Evolutionary conservation across 2,797 vertebrate genomes (phyloP), one percentile per base, ranked within the genome.

Genomic region (Myiotriccus ornatus): DNA sequence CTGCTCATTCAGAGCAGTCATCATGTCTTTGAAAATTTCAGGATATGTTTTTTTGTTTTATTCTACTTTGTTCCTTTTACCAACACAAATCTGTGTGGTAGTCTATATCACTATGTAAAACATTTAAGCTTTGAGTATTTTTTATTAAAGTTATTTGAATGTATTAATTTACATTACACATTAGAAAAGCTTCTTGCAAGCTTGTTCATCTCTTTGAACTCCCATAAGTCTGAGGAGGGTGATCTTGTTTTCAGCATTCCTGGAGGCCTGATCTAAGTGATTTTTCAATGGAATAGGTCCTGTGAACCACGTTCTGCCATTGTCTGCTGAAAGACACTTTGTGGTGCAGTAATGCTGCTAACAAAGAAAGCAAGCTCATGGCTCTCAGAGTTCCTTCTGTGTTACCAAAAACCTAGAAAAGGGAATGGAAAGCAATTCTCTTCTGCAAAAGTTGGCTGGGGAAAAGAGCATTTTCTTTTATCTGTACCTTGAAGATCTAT

Each of bases 291-390:
- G 18, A 80, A 3, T 20, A 90, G 43, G 28, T 95, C 24, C 75
- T 85, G 16, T 34, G 81, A 93, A 46, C 68, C 56, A 62, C 18
- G 18, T 74, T 52, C 50, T 30, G 50, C 50, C 21, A 5, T 81
- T 86, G 73, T 85, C 82, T 91, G 62, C 73, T 88, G 55, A 86
- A 69, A 90, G 44, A 3, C 19, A 34, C 57, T 89, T 71, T 59
- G 65, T 86, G 14, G 6, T 78, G n/a, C 50, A 59, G 67, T 69
- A 73, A 79, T 63, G 84, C 84, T 88, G 52, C 67, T 71, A 35
- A 78, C 59, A 93, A 84, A 85, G 73, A 35, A 50, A 75, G 37
- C 37, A 27, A 75, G 34, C 47, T 91, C 14, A 0, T 37, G 60
- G 9, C 67, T 73, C 81, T 47, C 27, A 15, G 35, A 78, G 67